Percentiles rank a stretch among this genome's conserved stretches.
These are phyloP conservation scores for Bombus confusus DNA, from an alignment of 1,140 invertebrate species.

Conservation along the genomic window DNA sequence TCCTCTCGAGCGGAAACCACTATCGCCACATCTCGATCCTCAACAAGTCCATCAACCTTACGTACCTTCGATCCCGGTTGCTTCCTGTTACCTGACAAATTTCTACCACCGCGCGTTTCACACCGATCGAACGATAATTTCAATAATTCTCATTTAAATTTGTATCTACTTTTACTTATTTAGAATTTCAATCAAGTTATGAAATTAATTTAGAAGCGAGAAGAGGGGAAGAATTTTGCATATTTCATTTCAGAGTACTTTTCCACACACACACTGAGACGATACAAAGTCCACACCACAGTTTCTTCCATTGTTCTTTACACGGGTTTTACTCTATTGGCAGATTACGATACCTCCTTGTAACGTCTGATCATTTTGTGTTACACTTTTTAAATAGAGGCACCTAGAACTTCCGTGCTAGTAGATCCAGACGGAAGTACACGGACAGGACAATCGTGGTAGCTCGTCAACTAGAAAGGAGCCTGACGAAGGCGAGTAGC, in stretches of 20 bases:
- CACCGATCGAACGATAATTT: neutral
- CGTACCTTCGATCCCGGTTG: neutral
- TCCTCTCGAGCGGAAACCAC: neutral
- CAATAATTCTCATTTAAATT: neutral
- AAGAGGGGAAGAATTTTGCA: too few relatives aligned
- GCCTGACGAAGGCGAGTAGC: slow-evolving; percentile 73
- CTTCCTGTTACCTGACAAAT: neutral
- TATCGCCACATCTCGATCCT: neutral
- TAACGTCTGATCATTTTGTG: neutral
- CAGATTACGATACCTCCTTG: too few relatives aligned
- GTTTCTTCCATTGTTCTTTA: neutral
- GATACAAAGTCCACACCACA: neutral
- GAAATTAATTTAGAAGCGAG: too few relatives aligned
- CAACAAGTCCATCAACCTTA: neutral
- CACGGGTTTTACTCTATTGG: too few relatives aligned
- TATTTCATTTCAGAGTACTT: neutral
- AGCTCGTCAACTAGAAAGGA: slow-evolving; percentile 63
- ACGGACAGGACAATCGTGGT: slow-evolving; percentile 41
- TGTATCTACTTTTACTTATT: too few relatives aligned
- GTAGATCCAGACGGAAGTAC: neutral
- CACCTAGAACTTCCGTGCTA: neutral
- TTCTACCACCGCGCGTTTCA: neutral
- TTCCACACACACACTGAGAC: neutral
- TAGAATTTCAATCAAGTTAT: too few relatives aligned
- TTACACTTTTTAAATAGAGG: neutral